Evolutionary conservation across 2,113 vertebrate genomes (phyloP).

Genomic region (Serilophus lunatus): DNA sequence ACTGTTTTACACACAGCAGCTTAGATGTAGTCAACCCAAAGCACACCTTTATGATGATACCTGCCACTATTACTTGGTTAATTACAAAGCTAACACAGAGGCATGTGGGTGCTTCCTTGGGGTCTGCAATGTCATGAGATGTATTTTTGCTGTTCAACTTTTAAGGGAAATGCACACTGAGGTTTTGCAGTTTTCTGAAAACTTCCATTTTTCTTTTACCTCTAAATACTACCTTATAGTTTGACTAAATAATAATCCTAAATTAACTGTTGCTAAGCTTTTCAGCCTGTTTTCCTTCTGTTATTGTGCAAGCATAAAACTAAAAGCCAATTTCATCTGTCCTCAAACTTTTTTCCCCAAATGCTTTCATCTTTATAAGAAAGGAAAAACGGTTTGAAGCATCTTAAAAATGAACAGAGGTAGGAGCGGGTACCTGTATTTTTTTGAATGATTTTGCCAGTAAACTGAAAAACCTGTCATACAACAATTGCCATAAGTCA

Average conservation of each 20-base stretch:
- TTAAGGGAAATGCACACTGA: background rate
- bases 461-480: background rate
- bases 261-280: background rate
- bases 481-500: background rate
- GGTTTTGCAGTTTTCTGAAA: background rate
- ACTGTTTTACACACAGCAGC: fast-evolving
- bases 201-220: background rate
- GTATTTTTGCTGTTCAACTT: background rate
- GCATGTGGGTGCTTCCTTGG: background rate
- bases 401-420: background rate
- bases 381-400: background rate
- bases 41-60: background rate
- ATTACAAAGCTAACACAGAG: background rate
- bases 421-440: background rate
- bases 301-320: background rate
- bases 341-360: background rate
- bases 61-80: background rate
- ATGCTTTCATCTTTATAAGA: background rate
- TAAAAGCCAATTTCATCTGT: background rate
- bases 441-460: background rate
- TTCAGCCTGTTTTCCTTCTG: background rate
- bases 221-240: background rate
- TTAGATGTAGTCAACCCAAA: background rate
- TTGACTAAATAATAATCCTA: background rate
- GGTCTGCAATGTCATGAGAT: background rate